Conservation (phyloP, 2,113 vertebrate genomes). For the Irena cyanogastra region DNA sequence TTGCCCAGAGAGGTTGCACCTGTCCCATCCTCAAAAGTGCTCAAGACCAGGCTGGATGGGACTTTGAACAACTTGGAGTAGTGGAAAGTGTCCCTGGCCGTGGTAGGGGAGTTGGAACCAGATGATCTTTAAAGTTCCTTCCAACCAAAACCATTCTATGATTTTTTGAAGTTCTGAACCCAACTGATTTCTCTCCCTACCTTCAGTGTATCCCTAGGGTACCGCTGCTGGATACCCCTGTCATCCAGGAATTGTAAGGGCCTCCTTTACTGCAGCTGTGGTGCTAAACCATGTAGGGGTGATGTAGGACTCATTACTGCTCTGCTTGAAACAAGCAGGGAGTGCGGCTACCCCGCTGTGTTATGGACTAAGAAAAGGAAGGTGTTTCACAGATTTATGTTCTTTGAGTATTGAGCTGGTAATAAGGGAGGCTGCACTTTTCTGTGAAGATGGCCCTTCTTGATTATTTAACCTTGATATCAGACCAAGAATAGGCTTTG, state of each 20-base stretch:
- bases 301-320: neutral
- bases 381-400: neutral
- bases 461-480: neutral
- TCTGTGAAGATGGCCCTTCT: neutral
- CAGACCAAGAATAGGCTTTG: neutral
- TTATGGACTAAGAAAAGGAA: neutral
- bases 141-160: neutral
- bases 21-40: neutral
- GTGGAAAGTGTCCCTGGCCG: neutral
- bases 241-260: neutral
- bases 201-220: accelerated
- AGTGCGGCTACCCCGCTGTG: accelerated
- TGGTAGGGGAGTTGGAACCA: neutral
- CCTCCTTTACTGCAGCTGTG: neutral
- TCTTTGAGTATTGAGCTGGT: neutral
- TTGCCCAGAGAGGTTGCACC: neutral
- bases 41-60: neutral
- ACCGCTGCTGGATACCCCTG: neutral
- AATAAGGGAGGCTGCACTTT: neutral
- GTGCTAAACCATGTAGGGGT: neutral
- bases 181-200: neutral
- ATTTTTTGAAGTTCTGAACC: neutral
- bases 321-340: neutral
- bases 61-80: neutral
- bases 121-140: neutral